Conservation (phyloP, 2,113 vertebrate species). For the cattle (Bos taurus) region ARS-UCD2.0 NC_037357.1:110169501-110170000, state of each 20-base stretch:
- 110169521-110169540: background rate
- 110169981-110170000: background rate
- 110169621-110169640: background rate
- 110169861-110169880: background rate
- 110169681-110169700: background rate
- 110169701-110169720: background rate
- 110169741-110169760: background rate
- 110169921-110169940: background rate
- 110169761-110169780: background rate
- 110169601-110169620: background rate
- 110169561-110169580: background rate
- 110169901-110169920: background rate
- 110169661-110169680: background rate
- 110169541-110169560: background rate
- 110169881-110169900: background rate
- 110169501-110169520: background rate
- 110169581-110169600: background rate
- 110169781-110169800: background rate
- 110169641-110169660: background rate
- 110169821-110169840: background rate
- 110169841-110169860: background rate
- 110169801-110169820: background rate
- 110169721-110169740: background rate
- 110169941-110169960: background rate
- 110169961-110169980: background rate